Percentiles rank a stretch among this genome's conserved stretches.
These are phyloP conservation scores for Bubo blakistoni DNA, from an alignment of 2,113 vertebrate genomes.

Conservation along the genomic window DNA sequence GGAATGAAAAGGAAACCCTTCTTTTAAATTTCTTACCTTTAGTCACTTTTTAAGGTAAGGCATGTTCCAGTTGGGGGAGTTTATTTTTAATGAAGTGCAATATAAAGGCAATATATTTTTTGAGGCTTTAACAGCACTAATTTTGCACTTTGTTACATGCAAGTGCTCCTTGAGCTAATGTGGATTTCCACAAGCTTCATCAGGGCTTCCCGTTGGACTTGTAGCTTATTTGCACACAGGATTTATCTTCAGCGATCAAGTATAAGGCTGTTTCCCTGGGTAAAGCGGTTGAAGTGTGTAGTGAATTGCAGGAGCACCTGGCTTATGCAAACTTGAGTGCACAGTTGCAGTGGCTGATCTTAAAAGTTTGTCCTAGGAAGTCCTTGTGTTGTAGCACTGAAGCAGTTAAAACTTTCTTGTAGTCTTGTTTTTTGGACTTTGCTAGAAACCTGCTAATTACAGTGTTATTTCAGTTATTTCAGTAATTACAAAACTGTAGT, in stretches of 20 bases:
- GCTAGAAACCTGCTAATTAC: not conserved
- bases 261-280: not conserved
- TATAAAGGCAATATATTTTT: not conserved
- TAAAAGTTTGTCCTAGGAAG: not conserved
- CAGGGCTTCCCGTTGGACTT: not conserved
- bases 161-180: not conserved
- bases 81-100: not conserved
- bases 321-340: not conserved
- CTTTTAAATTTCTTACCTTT: not conserved
- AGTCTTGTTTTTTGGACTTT: not conserved
- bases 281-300: not conserved
- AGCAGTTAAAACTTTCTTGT: not conserved
- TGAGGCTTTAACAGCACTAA: not conserved
- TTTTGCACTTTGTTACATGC: not conserved
- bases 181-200: not conserved
- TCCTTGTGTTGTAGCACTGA: not conserved
- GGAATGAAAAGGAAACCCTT: not conserved
- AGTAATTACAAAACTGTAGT: not conserved
- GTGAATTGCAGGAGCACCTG: not conserved
- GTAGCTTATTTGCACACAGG: not conserved
- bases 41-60: not conserved
- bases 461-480: not conserved
- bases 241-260: not conserved
- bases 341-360: not conserved
- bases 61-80: not conserved